These are phyloP conservation scores for Andrena flavipes DNA, from an alignment of 2,888 invertebrate species.

Conservation along the genomic window DNA sequence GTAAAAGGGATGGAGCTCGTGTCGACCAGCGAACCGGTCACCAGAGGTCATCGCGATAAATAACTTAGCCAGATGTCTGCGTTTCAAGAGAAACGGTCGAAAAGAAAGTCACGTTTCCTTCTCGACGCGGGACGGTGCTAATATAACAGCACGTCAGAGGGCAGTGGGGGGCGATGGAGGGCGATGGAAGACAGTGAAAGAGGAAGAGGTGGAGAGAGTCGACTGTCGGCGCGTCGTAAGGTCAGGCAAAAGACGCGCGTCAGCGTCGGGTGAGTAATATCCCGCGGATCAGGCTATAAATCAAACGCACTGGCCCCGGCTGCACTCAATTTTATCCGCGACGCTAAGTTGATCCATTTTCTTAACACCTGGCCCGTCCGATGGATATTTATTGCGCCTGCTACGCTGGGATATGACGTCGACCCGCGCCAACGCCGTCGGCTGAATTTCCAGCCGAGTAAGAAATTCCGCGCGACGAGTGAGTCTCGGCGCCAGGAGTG, in stretches of 20 bases:
- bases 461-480: slow-evolving; percentile 60
- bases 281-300: slow-evolving; percentile 57
- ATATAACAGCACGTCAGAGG: not conserved
- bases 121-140: slow-evolving; percentile 11
- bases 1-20: too few species aligned
- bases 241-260: slow-evolving; percentile 54
- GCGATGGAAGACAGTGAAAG: too few species aligned
- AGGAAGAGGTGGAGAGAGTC: not conserved
- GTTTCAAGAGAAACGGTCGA: too few species aligned
- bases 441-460: slow-evolving; percentile 48
- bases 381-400: slow-evolving; percentile 70
- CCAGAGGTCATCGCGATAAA: not conserved
- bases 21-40: too few species aligned
- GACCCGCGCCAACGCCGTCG: slow-evolving; percentile 46
- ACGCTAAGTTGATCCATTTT: slow-evolving; percentile 66
- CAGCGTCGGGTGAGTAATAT: slow-evolving; percentile 60
- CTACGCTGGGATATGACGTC: slow-evolving; percentile 49
- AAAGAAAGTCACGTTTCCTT: not conserved
- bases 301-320: slow-evolving; percentile 55
- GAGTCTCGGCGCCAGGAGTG: not conserved
- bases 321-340: slow-evolving; percentile 64
- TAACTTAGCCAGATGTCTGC: not conserved
- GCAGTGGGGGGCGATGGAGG: not conserved
- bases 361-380: slow-evolving; percentile 68
- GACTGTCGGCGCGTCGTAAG: slow-evolving; percentile 40